Evolutionary conservation across 2,888 invertebrate species (phyloP).

Genomic region (Lasioglossum vierecki): DNA sequence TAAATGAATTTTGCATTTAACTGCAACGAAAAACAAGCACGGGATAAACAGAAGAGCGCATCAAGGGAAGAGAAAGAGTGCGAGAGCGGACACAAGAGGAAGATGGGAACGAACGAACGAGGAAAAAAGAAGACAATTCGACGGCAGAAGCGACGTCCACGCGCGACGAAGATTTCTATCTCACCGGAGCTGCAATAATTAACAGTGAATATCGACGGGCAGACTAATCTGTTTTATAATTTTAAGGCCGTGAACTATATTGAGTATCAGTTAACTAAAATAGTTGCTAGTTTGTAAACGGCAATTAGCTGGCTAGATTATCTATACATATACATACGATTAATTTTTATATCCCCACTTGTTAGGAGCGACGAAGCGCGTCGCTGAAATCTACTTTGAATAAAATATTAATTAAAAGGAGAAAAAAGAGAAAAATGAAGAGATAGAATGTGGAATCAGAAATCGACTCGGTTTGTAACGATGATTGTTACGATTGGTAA

Average conservation of each 20-base stretch:
- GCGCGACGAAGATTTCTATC: slow-evolving; percentile 62
- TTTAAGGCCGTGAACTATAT: slow-evolving; percentile 78
- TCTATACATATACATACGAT: slow-evolving; percentile 74
- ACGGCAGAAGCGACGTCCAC: slow-evolving; percentile 44
- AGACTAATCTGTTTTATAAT: slow-evolving; percentile 81
- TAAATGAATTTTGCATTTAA: slow-evolving; percentile 44
- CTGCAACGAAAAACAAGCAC: slow-evolving; percentile 59
- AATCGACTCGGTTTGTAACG: slow-evolving; percentile 39
- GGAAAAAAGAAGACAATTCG: background rate
- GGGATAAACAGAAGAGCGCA: slow-evolving; percentile 32
- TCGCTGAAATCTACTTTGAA: slow-evolving; percentile 64
- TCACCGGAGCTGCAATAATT: slow-evolving; percentile 77
- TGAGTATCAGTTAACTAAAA: slow-evolving; percentile 77
- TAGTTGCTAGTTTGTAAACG: slow-evolving; percentile 79
- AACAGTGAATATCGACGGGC: slow-evolving; percentile 75
- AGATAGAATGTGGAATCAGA: slow-evolving; percentile 43
- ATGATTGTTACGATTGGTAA: background rate
- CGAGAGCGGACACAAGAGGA: slow-evolving; percentile 21
- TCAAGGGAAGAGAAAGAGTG: background rate
- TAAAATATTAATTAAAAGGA: slow-evolving; percentile 28
- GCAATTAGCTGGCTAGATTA: slow-evolving; percentile 78
- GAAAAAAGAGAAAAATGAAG: background rate
- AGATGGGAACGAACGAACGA: background rate
- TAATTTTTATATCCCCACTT: slow-evolving; percentile 81
- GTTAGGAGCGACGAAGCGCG: slow-evolving; percentile 72